These are phyloP conservation scores for Acropternis orthonyx DNA, from an alignment of 2,797 vertebrate species.

Conservation along the genomic window DNA sequence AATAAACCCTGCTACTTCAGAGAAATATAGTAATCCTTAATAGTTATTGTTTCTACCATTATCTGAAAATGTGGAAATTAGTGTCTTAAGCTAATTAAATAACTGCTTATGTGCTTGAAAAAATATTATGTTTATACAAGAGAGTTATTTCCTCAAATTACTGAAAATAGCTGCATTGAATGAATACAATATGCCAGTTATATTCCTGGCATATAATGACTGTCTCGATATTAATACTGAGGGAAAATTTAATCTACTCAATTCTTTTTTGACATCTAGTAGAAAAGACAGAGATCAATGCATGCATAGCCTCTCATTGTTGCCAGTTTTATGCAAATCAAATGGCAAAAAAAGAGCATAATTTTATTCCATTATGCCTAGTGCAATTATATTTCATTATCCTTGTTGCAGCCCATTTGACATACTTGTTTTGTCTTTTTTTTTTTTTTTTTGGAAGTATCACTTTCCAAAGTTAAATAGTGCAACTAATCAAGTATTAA, in stretches of 20 bases:
- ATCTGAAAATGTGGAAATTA: background rate
- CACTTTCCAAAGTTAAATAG: background rate
- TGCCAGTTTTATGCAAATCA: constrained; percentile 40
- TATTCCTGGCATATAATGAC: background rate
- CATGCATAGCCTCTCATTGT: background rate
- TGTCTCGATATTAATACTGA: background rate
- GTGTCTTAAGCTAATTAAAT: constrained; percentile 26
- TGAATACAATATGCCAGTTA: constrained; percentile 30
- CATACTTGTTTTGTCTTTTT: background rate
- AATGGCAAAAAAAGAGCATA: constrained; percentile 8
- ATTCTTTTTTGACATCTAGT: constrained; percentile 7
- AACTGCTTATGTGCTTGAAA: constrained; percentile 11
- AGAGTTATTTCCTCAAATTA: constrained; percentile 19
- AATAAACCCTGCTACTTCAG: background rate
- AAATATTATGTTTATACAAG: constrained; percentile 26
- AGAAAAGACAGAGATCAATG: constrained; percentile 34
- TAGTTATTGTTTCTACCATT: background rate
- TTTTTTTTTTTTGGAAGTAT: background rate
- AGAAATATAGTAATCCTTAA: background rate
- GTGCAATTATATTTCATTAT: background rate
- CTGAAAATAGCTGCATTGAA: constrained; percentile 21
- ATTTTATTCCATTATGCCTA: constrained; percentile 33
- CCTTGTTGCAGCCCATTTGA: background rate
- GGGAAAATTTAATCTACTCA: background rate
- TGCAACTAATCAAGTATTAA: background rate